Evolutionary conservation across 2,888 invertebrate genomes (phyloP).

Genomic region (Eurytoma californica): DNA sequence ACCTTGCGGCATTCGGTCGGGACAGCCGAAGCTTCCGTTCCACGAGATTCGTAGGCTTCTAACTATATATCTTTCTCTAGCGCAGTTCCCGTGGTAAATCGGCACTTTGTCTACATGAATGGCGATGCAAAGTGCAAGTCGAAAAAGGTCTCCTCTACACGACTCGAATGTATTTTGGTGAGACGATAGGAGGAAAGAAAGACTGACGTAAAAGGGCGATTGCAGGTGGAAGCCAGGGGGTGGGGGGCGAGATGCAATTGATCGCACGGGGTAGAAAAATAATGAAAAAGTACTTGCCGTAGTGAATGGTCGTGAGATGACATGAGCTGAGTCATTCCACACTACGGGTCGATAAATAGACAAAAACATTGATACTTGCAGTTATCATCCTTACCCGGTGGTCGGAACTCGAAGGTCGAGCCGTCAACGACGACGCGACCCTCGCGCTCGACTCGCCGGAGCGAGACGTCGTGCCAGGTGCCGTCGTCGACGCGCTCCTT

Average conservation of each 20-base stretch:
- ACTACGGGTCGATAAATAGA: conserved; percentile 50
- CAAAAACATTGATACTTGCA: conserved; percentile 57
- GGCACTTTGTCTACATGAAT: conserved; percentile 49
- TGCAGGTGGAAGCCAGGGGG: neutral
- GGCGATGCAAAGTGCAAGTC: conserved; percentile 49
- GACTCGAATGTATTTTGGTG: too few species aligned
- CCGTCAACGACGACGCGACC: conserved; percentile 94
- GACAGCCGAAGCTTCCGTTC: too few species aligned
- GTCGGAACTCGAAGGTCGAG: conserved; percentile 90
- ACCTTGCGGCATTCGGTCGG: neutral
- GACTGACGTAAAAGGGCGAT: too few species aligned
- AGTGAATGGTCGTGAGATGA: conserved; percentile 54
- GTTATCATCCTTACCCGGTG: conserved; percentile 80
- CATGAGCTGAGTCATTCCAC: conserved; percentile 52
- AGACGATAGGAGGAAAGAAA: too few species aligned
- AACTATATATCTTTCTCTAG: neutral
- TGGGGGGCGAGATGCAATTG: neutral
- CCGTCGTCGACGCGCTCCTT: conserved; percentile 91
- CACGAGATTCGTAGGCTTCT: too few species aligned
- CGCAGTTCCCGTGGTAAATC: neutral
- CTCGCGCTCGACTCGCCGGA: conserved; percentile 88
- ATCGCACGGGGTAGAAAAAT: neutral
- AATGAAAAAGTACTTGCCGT: conserved; percentile 51
- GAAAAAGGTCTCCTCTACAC: too few species aligned
- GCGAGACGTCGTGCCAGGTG: conserved; percentile 92